These are phyloP conservation scores for Gasterosteus aculeatus DNA, from an alignment of 2,113 vertebrate genomes.

Conservation along the genomic window DNA sequence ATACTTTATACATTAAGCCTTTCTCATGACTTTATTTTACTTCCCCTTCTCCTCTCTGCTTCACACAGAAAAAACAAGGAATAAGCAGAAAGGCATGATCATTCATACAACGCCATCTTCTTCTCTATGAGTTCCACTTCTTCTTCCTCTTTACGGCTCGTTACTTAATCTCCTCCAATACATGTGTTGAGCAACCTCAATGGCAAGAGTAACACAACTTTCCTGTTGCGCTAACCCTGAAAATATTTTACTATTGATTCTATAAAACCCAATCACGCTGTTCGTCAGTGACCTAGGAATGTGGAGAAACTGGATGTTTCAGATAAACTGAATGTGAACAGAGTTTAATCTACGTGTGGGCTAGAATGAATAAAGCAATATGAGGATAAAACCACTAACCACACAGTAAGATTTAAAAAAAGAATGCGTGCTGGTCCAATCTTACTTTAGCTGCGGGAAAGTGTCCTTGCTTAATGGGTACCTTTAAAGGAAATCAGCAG, in stretches of 20 bases:
- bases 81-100: neutral
- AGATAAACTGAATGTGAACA: neutral
- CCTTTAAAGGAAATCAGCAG: neutral
- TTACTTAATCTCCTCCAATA: conserved; percentile 7
- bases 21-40: neutral
- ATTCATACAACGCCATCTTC: neutral
- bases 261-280: neutral
- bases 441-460: neutral
- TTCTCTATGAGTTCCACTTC: conserved; percentile 13
- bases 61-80: conserved; percentile 8
- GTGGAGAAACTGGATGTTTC: neutral
- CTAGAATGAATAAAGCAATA: neutral
- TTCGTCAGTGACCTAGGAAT: neutral
- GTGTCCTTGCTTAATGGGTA: neutral
- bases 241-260: neutral
- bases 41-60: neutral
- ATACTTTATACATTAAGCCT: neutral
- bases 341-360: neutral
- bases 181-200: conserved; percentile 27
- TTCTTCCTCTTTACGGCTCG: conserved; percentile 39
- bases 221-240: neutral
- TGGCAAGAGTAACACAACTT: neutral
- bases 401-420: neutral
- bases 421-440: neutral
- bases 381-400: neutral